These are phyloP conservation scores for Eucera pruinosa DNA, from an alignment of 2,888 invertebrate genomes.

Conservation along the genomic window DNA sequence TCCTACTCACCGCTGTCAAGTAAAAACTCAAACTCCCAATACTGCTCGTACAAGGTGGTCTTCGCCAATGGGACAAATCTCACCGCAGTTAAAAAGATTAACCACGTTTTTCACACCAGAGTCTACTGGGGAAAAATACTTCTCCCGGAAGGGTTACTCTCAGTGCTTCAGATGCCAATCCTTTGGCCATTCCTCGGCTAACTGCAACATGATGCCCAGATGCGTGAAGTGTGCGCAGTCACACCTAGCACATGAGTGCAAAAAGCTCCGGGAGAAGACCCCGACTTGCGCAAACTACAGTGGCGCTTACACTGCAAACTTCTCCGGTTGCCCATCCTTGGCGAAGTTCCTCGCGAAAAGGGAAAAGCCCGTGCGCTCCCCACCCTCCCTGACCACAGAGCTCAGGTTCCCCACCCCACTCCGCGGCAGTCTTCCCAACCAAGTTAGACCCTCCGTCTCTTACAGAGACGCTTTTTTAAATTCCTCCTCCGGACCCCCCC, in stretches of 20 bases:
- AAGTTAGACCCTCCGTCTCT: not conserved
- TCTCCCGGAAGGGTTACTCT: not conserved
- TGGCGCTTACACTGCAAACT: not conserved
- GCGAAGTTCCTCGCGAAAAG: not conserved
- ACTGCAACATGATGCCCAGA: too few species aligned
- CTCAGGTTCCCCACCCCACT: not conserved
- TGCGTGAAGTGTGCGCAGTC: too few species aligned
- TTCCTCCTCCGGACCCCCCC: not conserved
- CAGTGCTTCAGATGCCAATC: too few species aligned
- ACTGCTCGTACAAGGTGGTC: too few species aligned
- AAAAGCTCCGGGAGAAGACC: too few species aligned
- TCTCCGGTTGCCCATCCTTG: conserved; percentile 3
- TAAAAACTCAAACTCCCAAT: not conserved
- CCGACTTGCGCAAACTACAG: too few species aligned
- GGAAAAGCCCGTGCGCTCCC: not conserved
- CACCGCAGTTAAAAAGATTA: not conserved
- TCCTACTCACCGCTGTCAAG: too few species aligned
- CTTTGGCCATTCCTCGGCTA: too few species aligned
- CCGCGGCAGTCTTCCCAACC: not conserved
- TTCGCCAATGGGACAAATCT: not conserved
- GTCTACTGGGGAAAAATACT: too few species aligned
- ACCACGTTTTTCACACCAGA: too few species aligned
- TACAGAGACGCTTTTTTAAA: too few species aligned
- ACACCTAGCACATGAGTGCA: too few species aligned
- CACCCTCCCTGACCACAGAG: not conserved